These are phyloP conservation scores for Steinernema khuongi DNA, from an alignment of 1,140 invertebrate genomes.

Conservation along the genomic window DNA sequence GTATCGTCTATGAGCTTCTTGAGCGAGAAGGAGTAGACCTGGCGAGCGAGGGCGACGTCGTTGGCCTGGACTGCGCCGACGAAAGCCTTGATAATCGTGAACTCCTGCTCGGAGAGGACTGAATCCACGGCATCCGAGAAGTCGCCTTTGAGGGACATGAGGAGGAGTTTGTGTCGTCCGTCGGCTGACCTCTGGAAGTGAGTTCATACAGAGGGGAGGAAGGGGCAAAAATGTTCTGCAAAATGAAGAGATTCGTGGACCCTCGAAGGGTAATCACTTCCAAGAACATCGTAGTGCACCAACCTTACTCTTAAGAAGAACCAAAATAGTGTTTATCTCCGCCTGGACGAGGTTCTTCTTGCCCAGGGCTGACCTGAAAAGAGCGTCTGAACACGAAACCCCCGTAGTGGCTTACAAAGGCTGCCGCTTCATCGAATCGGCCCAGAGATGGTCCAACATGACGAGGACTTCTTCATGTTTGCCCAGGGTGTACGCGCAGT, in stretches of 20 bases:
- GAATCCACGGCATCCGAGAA: neutral
- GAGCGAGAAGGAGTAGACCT: neutral
- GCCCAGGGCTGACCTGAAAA: slow-evolving; percentile 26
- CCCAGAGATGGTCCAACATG: slow-evolving; percentile 23
- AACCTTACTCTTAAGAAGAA: slow-evolving; percentile 11
- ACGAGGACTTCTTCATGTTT: slow-evolving; percentile 17
- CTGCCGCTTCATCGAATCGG: slow-evolving; percentile 25
- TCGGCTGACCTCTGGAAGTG: slow-evolving; percentile 18
- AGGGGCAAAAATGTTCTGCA: too few species aligned
- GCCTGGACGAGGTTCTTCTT: slow-evolving; percentile 13
- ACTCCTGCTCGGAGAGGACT: slow-evolving; percentile 12
- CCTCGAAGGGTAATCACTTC: neutral
- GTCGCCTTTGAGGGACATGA: neutral
- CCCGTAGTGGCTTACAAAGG: slow-evolving; percentile 5
- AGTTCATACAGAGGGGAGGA: neutral
- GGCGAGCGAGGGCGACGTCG: neutral
- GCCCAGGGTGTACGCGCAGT: neutral
- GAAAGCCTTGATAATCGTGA: slow-evolving; percentile 3
- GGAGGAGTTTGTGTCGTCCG: slow-evolving; percentile 26
- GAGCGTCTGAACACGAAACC: neutral
- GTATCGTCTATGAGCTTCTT: slow-evolving; percentile 8
- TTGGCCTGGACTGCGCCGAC: neutral
- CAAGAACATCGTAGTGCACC: neutral
- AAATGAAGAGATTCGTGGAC: too few species aligned
- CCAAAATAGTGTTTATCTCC: slow-evolving; percentile 21